Evolutionary conservation across 2,888 invertebrate genomes (phyloP), one percentile per base, ranked within the genome.

Genomic region (Blera fallax): DNA sequence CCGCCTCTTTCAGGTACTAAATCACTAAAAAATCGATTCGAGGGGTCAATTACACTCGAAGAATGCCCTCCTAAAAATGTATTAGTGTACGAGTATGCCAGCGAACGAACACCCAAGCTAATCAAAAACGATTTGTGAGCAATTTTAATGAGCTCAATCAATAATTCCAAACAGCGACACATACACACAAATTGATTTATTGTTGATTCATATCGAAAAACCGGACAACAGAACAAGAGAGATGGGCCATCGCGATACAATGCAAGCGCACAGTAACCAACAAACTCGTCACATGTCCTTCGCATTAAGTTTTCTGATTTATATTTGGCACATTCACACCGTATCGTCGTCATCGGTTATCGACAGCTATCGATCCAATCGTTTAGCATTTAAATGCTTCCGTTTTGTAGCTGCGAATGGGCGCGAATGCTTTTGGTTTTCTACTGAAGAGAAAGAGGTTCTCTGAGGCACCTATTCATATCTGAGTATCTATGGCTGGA

Each of bases 221-320:
- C 32, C 43, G 52, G 40, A 43, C 70, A 54, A 52, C 37, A 6
- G 21, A 34, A 37, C 21, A 18, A 58, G 50, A 48, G 54, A 64
- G 73, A 48, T 18, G n/a, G 14, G 45, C 62, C 10, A n/a, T 10
- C 29, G 58, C 50, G 72, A 45, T 18, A 65, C 27, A 27, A 40
- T 21, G 24, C 34, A 16, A 10, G 34, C 11, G 8, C 37, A 27
- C 37, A 18, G 11, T 60, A 29, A 64, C 32, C 54, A 54, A 40
- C 29, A 40, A 58, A 69, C 34, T 50, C 73, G 64, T 79, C 84
- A 80, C 76, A 76, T 76, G 74, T 80, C 84, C 84, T 84, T 84
- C 65, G 70, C 37, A 64, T 43, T 64, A 21, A 32, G 32, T 43
- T 69, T 65, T 64, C 45, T 70, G 79, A 76, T 69, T 80, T 65